phyloP scores from a whole-genome alignment of 2,113 vertebrate species.

The Pao palembangensis region DNA sequence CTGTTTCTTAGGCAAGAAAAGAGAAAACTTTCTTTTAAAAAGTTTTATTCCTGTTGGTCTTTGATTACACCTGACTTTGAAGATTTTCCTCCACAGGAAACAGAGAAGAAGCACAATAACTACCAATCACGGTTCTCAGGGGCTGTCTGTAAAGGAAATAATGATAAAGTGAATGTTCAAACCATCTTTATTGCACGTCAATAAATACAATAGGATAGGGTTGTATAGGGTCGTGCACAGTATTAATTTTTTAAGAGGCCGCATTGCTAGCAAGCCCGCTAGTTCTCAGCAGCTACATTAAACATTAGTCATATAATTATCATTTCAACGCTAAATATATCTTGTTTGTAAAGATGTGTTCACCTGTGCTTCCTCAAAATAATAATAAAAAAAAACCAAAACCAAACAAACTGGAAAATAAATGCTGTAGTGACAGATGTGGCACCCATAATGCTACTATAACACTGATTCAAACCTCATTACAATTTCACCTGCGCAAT shows the following conservation, averaged over 20 bases:
- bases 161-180: constrained; percentile 14
- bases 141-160: constrained; percentile 13
- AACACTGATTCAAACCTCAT: no score
- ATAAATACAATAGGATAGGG: no score
- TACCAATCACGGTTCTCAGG: constrained; percentile 39
- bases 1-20: constrained; percentile 38
- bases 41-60: constrained; percentile 43
- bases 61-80: constrained; percentile 49
- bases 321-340: no score
- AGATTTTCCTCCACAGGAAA: constrained; percentile 23
- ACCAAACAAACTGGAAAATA: no score
- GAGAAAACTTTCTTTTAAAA: constrained; percentile 37
- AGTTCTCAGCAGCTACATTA: background rate
- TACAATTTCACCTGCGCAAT: no score
- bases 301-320: background rate
- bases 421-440: no score
- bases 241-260: constrained; percentile 8
- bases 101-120: constrained; percentile 33
- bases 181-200: no score
- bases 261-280: constrained; percentile 2
- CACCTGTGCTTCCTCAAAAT: no score
- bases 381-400: no score
- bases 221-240: no score
- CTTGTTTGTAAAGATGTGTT: no score
- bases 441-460: no score